Conservation (phyloP, 2,113 vertebrate species). For the Lepisosteus oculatus region DNA sequence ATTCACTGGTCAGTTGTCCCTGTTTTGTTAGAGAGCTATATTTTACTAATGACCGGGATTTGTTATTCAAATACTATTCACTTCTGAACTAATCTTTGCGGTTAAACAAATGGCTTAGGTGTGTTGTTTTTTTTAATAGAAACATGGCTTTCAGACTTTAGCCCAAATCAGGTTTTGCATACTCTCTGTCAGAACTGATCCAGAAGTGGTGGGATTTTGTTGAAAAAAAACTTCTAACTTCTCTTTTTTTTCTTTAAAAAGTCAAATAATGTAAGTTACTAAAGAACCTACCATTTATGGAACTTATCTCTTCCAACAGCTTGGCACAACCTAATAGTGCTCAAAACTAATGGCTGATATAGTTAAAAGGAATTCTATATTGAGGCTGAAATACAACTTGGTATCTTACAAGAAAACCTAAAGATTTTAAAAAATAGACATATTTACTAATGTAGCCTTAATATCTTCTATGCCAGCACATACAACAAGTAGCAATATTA, state of each 20-base stretch:
- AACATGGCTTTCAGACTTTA: conserved; percentile 9
- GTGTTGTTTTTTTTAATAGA: conserved; percentile 15
- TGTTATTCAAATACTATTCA: conserved; percentile 24
- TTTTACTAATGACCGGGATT: conserved; percentile 8
- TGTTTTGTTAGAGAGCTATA: conserved; percentile 16
- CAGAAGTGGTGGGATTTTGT: no score
- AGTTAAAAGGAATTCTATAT: background rate
- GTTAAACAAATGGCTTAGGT: conserved; percentile 21
- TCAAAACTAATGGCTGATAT: background rate
- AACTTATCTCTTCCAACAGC: background rate
- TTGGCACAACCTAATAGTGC: background rate
- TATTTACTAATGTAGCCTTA: no score
- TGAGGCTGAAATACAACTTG: background rate
- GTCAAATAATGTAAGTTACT: background rate
- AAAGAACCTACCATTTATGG: background rate
- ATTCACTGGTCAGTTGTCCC: conserved; percentile 7
- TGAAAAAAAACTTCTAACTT: background rate
- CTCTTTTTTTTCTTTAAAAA: background rate
- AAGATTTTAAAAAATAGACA: background rate
- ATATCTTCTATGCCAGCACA: no score
- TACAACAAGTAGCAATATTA: no score
- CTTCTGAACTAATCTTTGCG: conserved; percentile 4
- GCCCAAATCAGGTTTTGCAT: conserved; percentile 7
- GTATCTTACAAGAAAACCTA: background rate
- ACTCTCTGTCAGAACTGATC: no score